phyloP scores from a whole-genome alignment of 2,797 vertebrate species.

The Anableps anableps region DNA sequence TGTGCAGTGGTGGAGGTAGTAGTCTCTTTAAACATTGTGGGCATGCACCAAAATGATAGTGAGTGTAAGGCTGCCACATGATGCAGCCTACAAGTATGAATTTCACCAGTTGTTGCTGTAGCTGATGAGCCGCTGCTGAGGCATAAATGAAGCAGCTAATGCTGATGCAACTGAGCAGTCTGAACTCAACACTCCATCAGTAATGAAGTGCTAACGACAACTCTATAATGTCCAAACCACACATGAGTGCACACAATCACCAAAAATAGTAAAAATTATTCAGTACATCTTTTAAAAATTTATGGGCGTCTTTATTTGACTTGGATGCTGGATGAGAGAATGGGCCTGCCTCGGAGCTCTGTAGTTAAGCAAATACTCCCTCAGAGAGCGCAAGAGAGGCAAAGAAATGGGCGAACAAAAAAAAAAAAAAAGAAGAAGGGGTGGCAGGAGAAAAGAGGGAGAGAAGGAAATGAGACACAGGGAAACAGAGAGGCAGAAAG shows the following conservation, averaged over 20 bases:
- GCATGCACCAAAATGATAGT: constrained; percentile 20
- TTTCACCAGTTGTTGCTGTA: constrained; percentile 12
- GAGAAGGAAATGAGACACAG: constrained; percentile 42
- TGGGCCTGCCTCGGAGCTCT: constrained; percentile 64
- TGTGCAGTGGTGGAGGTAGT: constrained; percentile 10
- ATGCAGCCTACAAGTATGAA: constrained; percentile 7
- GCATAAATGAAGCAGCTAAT: constrained; percentile 27
- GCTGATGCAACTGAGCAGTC: constrained; percentile 13
- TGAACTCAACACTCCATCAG: constrained; percentile 20
- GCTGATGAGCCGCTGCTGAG: constrained; percentile 24
- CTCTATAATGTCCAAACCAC: constrained; percentile 13
- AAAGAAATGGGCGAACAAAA: constrained; percentile 14
- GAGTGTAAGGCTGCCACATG: constrained; percentile 3
- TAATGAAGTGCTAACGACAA: constrained; percentile 30
- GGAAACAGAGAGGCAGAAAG: constrained; percentile 36
- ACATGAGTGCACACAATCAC: constrained; percentile 1
- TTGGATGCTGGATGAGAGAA: constrained; percentile 69
- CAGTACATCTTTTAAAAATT: constrained; percentile 71
- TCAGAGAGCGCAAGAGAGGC: constrained; percentile 31
- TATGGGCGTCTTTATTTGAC: constrained; percentile 76
- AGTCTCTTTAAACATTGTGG: constrained; percentile 5
- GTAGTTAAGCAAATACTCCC: constrained; percentile 72
- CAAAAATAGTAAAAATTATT: constrained; percentile 71
- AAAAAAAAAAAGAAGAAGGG: constrained; percentile 21
- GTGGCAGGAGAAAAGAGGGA: constrained; percentile 28